Percentiles rank a stretch among this genome's conserved stretches.
Evolutionary conservation across 2,797 vertebrate genomes (phyloP).

Genomic region (Clarias fuscus): DNA sequence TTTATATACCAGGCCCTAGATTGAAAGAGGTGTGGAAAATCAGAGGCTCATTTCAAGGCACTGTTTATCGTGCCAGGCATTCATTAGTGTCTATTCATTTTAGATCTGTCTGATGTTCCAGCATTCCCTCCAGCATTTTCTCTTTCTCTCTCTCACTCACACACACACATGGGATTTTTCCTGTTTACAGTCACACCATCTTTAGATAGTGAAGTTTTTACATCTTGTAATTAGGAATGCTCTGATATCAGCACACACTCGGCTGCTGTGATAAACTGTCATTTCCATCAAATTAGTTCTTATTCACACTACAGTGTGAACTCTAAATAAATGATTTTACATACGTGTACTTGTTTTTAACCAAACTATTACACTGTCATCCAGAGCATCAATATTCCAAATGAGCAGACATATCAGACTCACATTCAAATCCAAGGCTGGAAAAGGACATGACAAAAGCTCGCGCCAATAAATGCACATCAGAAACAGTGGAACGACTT

Average conservation of each 20-base stretch:
- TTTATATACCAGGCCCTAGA: not conserved
- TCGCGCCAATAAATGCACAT: not conserved
- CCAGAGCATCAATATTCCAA: not conserved
- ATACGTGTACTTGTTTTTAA: not conserved
- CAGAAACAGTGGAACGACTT: not conserved
- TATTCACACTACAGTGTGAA: no score
- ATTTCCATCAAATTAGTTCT: no score
- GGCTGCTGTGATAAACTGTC: no score
- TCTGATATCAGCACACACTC: not conserved
- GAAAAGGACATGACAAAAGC: not conserved
- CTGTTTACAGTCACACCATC: not conserved
- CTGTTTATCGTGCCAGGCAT: slow-evolving; percentile 32
- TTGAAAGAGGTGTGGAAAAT: slow-evolving; percentile 30
- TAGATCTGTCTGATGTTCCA: slow-evolving; percentile 1
- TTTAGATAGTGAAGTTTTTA: not conserved
- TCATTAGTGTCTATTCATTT: slow-evolving; percentile 41
- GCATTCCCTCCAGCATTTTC: not conserved
- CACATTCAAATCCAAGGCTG: not conserved
- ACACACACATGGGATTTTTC: not conserved
- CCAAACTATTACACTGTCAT: not conserved
- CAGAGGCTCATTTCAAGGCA: slow-evolving; percentile 20
- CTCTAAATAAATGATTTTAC: not conserved
- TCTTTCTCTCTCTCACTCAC: not conserved
- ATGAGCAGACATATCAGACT: not conserved
- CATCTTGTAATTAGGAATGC: not conserved